Conservation (phyloP, 2,113 vertebrate genomes). For the Oryctolagus cuniculus region mOryCun1.1 NC_091447.1:20104501-20105000, state of each 20-base stretch:
- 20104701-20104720: background rate
- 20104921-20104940: background rate
- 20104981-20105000: background rate
- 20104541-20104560: constrained; percentile 62
- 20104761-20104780: constrained; percentile 16
- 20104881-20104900: background rate
- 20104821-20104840: background rate
- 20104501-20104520: constrained; percentile 31
- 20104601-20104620: background rate
- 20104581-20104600: constrained; percentile 57
- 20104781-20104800: background rate
- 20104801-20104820: background rate
- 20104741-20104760: background rate
- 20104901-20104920: background rate
- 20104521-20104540: background rate
- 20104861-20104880: constrained; percentile 36
- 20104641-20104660: background rate
- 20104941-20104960: too few relatives aligned
- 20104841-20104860: constrained; percentile 31
- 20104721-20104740: constrained; percentile 33
- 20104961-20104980: background rate
- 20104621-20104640: background rate
- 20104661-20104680: constrained; percentile 21
- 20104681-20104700: background rate
- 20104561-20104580: constrained; percentile 68